phyloP scores from a whole-genome alignment of 2,113 vertebrate species.

The Leucopsar rothschildi region DNA sequence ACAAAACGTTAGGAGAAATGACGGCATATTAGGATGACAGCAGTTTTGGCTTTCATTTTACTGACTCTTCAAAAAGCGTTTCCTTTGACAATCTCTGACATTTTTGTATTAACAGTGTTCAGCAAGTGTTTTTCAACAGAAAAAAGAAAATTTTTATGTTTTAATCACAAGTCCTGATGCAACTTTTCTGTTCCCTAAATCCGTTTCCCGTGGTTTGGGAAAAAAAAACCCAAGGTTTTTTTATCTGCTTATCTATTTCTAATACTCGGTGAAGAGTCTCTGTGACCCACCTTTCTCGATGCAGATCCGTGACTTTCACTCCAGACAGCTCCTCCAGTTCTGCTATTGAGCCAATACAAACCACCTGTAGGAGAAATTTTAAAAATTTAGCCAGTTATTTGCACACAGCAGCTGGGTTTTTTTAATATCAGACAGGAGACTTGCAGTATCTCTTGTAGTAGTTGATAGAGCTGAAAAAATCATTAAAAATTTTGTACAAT shows the following conservation, averaged over 20 bases:
- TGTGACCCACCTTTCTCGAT: conserved; percentile 87
- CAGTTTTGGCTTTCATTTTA: neutral
- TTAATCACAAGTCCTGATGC: neutral
- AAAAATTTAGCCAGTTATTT: neutral
- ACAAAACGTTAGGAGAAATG: neutral
- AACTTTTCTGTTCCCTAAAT: neutral
- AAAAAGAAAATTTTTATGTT: neutral
- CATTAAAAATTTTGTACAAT: neutral
- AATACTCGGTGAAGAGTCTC: neutral
- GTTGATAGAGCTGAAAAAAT: neutral
- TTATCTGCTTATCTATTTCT: neutral
- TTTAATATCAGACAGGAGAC: neutral
- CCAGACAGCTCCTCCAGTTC: conserved; percentile 90
- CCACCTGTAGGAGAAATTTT: conserved; percentile 75
- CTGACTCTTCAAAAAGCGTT: neutral
- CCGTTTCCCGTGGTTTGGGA: neutral
- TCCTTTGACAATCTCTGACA: neutral
- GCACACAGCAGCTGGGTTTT: neutral
- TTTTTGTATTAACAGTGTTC: neutral
- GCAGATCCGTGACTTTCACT: conserved; percentile 87
- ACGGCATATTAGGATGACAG: fast-evolving
- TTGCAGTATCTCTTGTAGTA: neutral
- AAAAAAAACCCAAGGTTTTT: fast-evolving
- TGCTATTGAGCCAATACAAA: conserved; percentile 88
- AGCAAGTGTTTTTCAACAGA: neutral